Evolutionary conservation across 2,888 invertebrate genomes (phyloP), one percentile per base, ranked within the genome.

Genomic region (Dioctria linearis): DNA sequence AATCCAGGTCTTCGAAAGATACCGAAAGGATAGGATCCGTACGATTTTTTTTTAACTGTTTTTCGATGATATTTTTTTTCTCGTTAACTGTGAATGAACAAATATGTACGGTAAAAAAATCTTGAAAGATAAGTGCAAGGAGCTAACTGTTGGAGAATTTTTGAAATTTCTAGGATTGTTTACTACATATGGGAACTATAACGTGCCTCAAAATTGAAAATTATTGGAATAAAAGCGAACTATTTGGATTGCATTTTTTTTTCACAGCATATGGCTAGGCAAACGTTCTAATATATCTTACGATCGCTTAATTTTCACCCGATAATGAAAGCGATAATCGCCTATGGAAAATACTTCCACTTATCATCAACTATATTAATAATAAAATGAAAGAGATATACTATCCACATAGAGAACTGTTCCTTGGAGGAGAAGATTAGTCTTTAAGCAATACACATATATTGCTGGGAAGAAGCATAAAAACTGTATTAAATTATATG

Each of bases 381-480:
- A 3, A 63, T 63, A 63, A 63, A 63, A 63, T 63, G 61, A 4
- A 82, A 61, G 78, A 76, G 63, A 78, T 81, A 46, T 78, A 81
- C 13, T 54, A 49, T 43, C 80, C 82, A 49, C 59, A 71, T 51
- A 73, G 66, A 79, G 66, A 73, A 40, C 82, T 25, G 73, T 82
- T 80, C 82, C 82, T 63, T 83, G 80, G 82, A 75, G 82, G 80
- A 83, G 81, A 61, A 79, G 82, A 79, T 80, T 82, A 61, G 59
- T 80, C 75, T 82, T 83, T 54, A 67, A 80, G 75, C 82, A 83
- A 81, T 82, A n/a, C n/a, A n/a, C n/a, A n/a, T n/a, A 81, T 73
- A 82, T n/a, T n/a, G n/a, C n/a, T n/a, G n/a, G n/a, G n/a, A n/a
- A n/a, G n/a, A n/a, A n/a, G n/a, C n/a, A n/a, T n/a, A n/a, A n/a